Base-by-base conservation (phyloP, 2,888 invertebrate genomes). In the Loripinus fragilis region DNA sequence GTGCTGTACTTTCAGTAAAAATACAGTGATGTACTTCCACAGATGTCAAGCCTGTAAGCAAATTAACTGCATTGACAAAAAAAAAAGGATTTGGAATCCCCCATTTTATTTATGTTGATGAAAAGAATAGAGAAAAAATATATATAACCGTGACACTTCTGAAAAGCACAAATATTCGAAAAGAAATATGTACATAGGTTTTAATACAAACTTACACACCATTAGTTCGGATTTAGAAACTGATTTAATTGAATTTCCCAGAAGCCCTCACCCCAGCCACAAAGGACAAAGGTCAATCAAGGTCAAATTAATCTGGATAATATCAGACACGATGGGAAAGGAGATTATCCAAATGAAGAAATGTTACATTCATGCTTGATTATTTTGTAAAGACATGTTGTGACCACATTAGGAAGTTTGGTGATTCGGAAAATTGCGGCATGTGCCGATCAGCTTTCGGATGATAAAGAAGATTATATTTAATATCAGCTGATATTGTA, bases 271-370 rank as follows among this genome's bases (percentile, higher is more conserved):
- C 71, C 74, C 55, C 48, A 60, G 60, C 68, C 52, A 52, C 50
- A 35, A 28, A 64, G 55, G 73, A 55, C 74, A 68, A 28, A 50
- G 77, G 80, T 77, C 80, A 69, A 38, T 48, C 67, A 75, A 72
- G 80, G 80, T 80, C 80, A 77, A 55, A 71, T 71, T 71, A 80
- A 68, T 65, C 60, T 52, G 42, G 80, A 66, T 64, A 77, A 50
- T 5, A 52, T 52, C 52, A 52, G 25, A 52, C 25, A 52, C n/a
- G 52, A 52, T 52, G 52, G 25, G 52, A 52, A 71, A 69, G 42
- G 65, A 76, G 76, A 76, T 78, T 66, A 80, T 74, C 80, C 83
- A 78, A 80, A 83, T 80, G 80, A 78, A 80, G 80, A 78, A 76
- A 76, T 70, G 80, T 80, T 74, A 71, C 78, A 66, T 50, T 75